Evolutionary conservation across 2,888 invertebrate genomes (phyloP).

Genomic region (Arenicola marina): DNA sequence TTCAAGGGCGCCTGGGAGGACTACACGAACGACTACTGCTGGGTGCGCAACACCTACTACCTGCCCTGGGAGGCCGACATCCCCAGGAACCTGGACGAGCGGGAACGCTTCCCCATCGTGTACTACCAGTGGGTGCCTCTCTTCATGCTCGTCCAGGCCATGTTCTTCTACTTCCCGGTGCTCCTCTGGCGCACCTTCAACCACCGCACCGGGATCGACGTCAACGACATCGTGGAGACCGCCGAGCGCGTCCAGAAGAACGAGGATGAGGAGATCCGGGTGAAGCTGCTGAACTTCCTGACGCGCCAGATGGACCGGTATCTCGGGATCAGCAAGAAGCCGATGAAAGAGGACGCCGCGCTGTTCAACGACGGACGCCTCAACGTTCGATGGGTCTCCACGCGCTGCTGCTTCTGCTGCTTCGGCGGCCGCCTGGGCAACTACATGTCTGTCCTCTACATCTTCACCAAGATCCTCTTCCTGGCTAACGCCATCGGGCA

Average conservation of each 20-base stretch:
- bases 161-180: slow-evolving; percentile 63
- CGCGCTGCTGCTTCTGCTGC: not conserved
- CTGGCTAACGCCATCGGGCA: slow-evolving; percentile 62
- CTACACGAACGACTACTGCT: slow-evolving; percentile 31
- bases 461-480: slow-evolving; percentile 61
- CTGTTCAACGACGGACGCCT: not conserved
- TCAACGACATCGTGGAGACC: slow-evolving; percentile 55
- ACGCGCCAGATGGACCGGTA: slow-evolving; percentile 1
- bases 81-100: slow-evolving; percentile 27
- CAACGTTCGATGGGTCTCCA: not conserved
- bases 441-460: slow-evolving; percentile 63
- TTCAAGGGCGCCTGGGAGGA: slow-evolving; percentile 30
- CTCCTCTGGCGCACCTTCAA: slow-evolving; percentile 61
- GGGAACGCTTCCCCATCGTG: slow-evolving; percentile 8
- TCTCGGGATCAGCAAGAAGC: slow-evolving; percentile 3
- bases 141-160: slow-evolving; percentile 63
- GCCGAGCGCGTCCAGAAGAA: slow-evolving; percentile 37
- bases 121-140: slow-evolving; percentile 62
- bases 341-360: not conserved
- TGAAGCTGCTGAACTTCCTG: not conserved
- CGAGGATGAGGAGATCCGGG: not conserved
- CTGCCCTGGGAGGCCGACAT: slow-evolving; percentile 41
- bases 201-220: slow-evolving; percentile 53
- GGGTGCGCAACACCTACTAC: slow-evolving; percentile 30
- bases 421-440: slow-evolving; percentile 61